A percentile compares a stretch with the other conserved stretches of the same genome.
Evolutionary conservation across 1,140 invertebrate genomes (phyloP).

Genomic region (Neelides sp.): DNA sequence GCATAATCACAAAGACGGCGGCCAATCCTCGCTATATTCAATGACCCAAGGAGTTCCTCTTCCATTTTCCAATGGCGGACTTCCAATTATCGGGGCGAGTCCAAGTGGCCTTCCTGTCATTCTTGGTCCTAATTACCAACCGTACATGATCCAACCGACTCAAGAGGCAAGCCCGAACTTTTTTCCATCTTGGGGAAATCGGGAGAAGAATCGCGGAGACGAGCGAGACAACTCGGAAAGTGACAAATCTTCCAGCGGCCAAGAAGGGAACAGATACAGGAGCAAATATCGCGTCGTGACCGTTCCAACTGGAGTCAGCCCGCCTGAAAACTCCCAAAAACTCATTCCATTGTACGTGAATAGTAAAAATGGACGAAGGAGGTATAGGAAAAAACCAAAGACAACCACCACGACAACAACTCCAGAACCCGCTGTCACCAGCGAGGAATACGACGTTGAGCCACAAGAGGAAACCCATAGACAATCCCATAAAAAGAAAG

Average conservation of each 20-base stretch:
- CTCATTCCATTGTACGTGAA: constrained; percentile 20
- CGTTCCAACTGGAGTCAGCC: not conserved
- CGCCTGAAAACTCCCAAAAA: constrained; percentile 10
- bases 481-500: constrained; percentile 6
- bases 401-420: constrained; percentile 7
- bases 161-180: too few relatives aligned
- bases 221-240: too few relatives aligned
- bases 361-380: constrained; percentile 13
- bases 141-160: too few relatives aligned
- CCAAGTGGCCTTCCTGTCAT: too few relatives aligned
- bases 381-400: not conserved
- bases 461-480: not conserved
- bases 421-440: not conserved
- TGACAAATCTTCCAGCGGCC: constrained; percentile 1
- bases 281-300: constrained; percentile 13
- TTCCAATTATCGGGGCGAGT: too few relatives aligned
- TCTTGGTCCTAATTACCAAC: too few relatives aligned
- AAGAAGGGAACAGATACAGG: constrained; percentile 10
- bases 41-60: constrained; percentile 18
- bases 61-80: too few relatives aligned
- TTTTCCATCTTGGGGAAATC: too few relatives aligned
- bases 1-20: constrained; percentile 14
- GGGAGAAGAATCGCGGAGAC: too few relatives aligned
- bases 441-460: constrained; percentile 21
- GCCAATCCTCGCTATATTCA: constrained; percentile 19